These are phyloP conservation scores for Megaustenia siamemsis DNA, from an alignment of 2,888 invertebrate species.

Conservation along the genomic window DNA sequence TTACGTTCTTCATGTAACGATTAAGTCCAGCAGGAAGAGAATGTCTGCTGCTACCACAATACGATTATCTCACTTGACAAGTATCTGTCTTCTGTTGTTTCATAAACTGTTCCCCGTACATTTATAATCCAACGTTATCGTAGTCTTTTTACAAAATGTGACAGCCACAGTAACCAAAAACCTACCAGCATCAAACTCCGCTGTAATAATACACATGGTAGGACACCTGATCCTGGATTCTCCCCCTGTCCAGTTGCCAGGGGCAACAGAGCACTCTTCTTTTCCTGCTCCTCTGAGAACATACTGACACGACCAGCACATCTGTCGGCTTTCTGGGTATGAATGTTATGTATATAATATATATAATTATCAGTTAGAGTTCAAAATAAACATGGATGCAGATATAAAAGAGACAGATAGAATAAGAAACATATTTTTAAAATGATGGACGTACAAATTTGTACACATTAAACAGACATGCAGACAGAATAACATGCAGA, in stretches of 20 bases:
- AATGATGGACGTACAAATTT: not conserved
- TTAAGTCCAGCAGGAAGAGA: too few species aligned
- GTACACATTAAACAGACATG: not conserved
- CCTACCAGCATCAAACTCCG: constrained; percentile 53
- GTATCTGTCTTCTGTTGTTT: too few species aligned
- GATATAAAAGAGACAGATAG: not conserved
- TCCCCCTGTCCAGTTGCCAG: constrained; percentile 54
- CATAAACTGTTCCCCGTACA: too few species aligned
- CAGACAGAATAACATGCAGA: not conserved
- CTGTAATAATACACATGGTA: constrained; percentile 45
- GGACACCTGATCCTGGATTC: constrained; percentile 49
- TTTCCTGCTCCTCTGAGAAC: constrained; percentile 40
- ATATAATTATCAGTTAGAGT: not conserved
- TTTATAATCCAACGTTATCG: too few species aligned
- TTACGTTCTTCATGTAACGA: too few species aligned
- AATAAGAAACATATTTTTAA: not conserved
- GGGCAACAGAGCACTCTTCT: constrained; percentile 47
- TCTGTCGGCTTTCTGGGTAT: constrained; percentile 47
- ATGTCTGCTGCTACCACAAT: too few species aligned
- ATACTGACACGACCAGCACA: constrained; percentile 57
- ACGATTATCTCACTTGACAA: too few species aligned
- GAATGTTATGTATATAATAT: not conserved
- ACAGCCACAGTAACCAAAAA: not conserved
- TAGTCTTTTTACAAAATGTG: too few species aligned
- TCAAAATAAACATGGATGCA: not conserved